Percentiles rank a stretch among this genome's conserved stretches.
These are phyloP conservation scores for Pyrgus malvae DNA, from an alignment of 2,888 invertebrate genomes.

Conservation along the genomic window DNA sequence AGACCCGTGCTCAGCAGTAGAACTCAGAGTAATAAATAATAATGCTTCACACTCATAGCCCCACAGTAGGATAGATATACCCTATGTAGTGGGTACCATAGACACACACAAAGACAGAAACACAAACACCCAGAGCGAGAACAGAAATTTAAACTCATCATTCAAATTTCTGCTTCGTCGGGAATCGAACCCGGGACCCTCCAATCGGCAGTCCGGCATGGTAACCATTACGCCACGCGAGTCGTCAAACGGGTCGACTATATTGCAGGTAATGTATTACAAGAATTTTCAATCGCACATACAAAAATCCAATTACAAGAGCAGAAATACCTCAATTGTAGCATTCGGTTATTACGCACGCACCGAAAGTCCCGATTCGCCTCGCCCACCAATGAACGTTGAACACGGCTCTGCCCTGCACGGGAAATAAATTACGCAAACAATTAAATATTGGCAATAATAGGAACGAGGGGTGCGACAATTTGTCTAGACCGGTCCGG, in stretches of 20 bases:
- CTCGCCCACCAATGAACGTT: constrained; percentile 21
- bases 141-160: no score
- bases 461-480: constrained; percentile 80
- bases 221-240: no score
- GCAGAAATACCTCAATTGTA: neutral
- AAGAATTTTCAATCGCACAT: neutral
- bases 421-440: constrained; percentile 81
- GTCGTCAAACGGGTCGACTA: neutral
- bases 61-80: no score
- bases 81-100: no score
- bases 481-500: constrained; percentile 77
- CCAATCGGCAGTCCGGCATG: no score
- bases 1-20: no score
- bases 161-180: no score
- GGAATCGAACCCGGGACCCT: no score
- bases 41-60: no score
- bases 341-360: constrained; percentile 14
- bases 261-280: neutral
- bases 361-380: constrained; percentile 33
- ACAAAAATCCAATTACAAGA: neutral
- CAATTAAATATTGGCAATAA: constrained; percentile 82
- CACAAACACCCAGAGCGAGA: no score
- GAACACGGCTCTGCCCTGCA: constrained; percentile 41
- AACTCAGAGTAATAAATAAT: no score
- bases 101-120: no score